Evolutionary conservation across 2,797 vertebrate genomes (phyloP).

Genomic region (Antrozous pallidus): DNA sequence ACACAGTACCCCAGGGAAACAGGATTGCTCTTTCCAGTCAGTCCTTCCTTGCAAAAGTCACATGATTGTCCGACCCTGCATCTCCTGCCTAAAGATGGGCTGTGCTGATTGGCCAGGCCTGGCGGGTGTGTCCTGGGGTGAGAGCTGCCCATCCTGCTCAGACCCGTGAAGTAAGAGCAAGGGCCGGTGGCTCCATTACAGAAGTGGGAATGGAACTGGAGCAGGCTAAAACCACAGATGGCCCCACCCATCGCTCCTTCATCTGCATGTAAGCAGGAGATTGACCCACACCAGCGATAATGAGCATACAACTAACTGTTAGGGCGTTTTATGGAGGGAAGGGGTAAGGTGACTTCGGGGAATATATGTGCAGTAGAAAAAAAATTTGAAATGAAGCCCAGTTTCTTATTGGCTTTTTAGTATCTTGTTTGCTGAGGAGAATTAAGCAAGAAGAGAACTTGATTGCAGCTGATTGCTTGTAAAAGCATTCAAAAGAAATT

Average conservation of each 20-base stretch:
- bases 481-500: constrained; percentile 49
- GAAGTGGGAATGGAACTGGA: neutral
- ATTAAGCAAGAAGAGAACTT: constrained; percentile 44
- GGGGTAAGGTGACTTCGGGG: neutral
- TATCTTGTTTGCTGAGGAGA: constrained; percentile 43
- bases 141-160: neutral
- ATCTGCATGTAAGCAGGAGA: neutral
- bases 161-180: neutral
- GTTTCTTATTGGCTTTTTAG: neutral
- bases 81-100: neutral
- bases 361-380: neutral
- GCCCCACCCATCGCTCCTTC: neutral
- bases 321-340: neutral
- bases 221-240: neutral
- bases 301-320: neutral
- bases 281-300: neutral
- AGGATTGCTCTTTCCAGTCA: neutral
- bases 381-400: neutral
- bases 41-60: neutral
- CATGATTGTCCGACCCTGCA: neutral
- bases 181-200: neutral
- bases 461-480: constrained; percentile 46
- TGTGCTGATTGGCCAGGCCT: neutral
- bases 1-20: neutral
- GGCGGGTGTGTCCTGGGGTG: neutral